These are phyloP conservation scores for Sporophila hypoxantha DNA, from an alignment of 2,113 vertebrate species.

Conservation along the genomic window DNA sequence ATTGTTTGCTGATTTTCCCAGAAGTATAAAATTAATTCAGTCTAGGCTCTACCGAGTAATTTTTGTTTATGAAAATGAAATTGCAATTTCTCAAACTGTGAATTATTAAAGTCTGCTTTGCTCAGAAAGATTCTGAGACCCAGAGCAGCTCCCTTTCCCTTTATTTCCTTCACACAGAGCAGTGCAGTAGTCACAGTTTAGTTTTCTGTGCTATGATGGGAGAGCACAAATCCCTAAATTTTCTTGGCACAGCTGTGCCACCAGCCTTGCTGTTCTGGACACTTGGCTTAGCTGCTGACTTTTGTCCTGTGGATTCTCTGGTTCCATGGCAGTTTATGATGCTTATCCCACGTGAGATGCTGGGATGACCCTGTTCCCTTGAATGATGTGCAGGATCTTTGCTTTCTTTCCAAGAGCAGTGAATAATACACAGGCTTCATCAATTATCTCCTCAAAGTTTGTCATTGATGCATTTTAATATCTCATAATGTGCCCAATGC, in stretches of 20 bases:
- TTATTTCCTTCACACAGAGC: neutral
- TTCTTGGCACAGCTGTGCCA: neutral
- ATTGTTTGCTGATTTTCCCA: neutral
- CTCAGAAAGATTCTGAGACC: neutral
- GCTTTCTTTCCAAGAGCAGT: neutral
- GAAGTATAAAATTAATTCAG: neutral
- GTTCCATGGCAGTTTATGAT: neutral
- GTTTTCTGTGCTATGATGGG: neutral
- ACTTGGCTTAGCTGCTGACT: neutral
- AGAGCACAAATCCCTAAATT: neutral
- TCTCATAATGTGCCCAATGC: neutral
- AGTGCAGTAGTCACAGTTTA: neutral
- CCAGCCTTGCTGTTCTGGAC: neutral
- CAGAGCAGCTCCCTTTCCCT: neutral
- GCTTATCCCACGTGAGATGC: neutral
- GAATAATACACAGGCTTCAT: neutral
- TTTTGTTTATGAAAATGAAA: neutral
- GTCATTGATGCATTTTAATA: neutral
- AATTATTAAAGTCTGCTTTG: neutral
- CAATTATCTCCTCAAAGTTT: neutral
- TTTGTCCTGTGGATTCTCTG: neutral
- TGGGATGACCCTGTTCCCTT: neutral
- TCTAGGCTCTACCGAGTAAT: neutral
- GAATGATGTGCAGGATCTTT: neutral
- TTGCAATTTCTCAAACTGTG: neutral